These are phyloP conservation scores for Rattus rattus DNA, from an alignment of 2,113 vertebrate genomes.

Conservation along the genomic window DNA sequence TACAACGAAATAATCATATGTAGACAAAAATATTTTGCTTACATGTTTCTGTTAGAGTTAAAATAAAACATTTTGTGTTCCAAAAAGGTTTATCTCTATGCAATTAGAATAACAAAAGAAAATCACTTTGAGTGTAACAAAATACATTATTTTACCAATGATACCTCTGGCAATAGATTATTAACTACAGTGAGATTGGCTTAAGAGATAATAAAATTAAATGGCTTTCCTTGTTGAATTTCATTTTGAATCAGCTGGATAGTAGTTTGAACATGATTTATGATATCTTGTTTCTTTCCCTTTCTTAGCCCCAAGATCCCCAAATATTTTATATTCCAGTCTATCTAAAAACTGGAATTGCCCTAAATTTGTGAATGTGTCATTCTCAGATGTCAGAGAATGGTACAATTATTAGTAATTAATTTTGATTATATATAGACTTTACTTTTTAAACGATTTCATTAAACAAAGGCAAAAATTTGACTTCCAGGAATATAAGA, in stretches of 20 bases:
- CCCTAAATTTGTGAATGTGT: constrained; percentile 69
- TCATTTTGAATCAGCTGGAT: constrained; percentile 1
- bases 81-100: neutral
- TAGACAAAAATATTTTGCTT: neutral
- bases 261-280: neutral
- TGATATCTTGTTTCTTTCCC: constrained; percentile 70
- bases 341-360: constrained; percentile 70
- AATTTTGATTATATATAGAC: too few species aligned
- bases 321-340: constrained; percentile 74
- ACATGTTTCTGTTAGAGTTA: neutral
- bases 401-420: neutral
- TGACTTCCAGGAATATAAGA: too few species aligned
- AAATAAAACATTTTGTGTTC: neutral
- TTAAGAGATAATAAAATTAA: neutral
- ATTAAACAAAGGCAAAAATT: too few species aligned
- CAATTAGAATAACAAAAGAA: neutral
- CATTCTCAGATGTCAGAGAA: constrained; percentile 71
- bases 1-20: neutral
- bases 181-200: neutral
- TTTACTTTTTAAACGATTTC: too few species aligned
- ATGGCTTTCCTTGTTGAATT: neutral
- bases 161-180: neutral
- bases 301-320: constrained; percentile 62
- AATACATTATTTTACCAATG: neutral
- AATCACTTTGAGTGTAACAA: neutral